A percentile compares a stretch with the other conserved stretches of the same genome.
phyloP scores from a whole-genome alignment of 2,888 invertebrate species.

The Xanthorhoe designata region DNA sequence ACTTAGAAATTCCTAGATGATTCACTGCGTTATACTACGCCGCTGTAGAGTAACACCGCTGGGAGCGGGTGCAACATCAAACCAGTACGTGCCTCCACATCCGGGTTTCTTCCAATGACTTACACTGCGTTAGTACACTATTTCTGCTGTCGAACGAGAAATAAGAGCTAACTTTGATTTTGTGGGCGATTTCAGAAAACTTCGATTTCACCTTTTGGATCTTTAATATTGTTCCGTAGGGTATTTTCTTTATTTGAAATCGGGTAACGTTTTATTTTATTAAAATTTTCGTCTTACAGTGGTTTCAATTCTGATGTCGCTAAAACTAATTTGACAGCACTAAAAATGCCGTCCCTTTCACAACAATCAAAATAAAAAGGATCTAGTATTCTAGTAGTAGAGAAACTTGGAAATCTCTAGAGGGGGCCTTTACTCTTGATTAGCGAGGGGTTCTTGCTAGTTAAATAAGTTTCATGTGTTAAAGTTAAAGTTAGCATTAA shows the following conservation, averaged over 20 bases:
- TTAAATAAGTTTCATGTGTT: no score
- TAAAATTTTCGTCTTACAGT: no score
- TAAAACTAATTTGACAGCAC: no score
- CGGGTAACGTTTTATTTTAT: background rate
- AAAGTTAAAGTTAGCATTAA: no score
- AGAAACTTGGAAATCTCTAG: no score
- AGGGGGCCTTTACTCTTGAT: no score
- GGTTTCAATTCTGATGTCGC: no score
- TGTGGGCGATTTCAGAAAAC: conserved; percentile 21
- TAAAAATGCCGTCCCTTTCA: no score
- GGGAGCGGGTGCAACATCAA: conserved; percentile 54
- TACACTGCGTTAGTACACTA: conserved; percentile 31
- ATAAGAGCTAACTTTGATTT: conserved; percentile 26
- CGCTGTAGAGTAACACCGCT: conserved; percentile 26
- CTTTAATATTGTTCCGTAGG: background rate
- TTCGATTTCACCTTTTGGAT: conserved; percentile 1
- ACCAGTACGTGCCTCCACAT: conserved; percentile 51
- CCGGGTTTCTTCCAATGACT: conserved; percentile 28
- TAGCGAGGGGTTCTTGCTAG: no score
- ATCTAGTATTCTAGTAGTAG: no score
- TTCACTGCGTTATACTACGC: conserved; percentile 17
- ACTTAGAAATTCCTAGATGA: conserved; percentile 16
- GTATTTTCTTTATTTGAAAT: background rate
- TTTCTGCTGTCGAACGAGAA: conserved; percentile 26
- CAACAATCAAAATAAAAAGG: no score